Base-by-base conservation (phyloP, 2,113 vertebrate genomes). In the Seriola rivoliana region DNA sequence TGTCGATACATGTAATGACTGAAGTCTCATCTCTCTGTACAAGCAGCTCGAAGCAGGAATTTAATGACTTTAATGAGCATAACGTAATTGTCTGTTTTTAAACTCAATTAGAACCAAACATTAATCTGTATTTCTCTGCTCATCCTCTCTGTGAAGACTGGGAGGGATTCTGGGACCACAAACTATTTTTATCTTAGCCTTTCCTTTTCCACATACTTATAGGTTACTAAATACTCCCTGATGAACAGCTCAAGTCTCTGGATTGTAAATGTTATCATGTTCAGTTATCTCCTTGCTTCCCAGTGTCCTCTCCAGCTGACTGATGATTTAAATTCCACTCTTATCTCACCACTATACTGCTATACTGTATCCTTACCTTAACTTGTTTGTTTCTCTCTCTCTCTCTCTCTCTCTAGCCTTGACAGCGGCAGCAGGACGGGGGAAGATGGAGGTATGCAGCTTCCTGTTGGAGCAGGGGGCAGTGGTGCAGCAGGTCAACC, bases 361-460 rank as follows among this genome's bases (percentile, higher is more conserved):
- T 29, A 8, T 12, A 4, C 38, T 64, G 9, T 52, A 34, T 4
- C 10, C 46, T 60, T 17, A 75, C 58, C 21, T 12, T 58, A 58
- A 60, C 38, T 29, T 57, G 17, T 52, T 63, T 36, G 34, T 36
- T 34, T 80, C 19, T 38, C 34, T 23, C 42, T 10, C 48, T 90
- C 32, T 85, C 62, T 23, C 23, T 23, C 81, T 44, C 40, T 81
- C 79, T 87, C 12, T 44, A 99, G 98, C 97, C 38, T 93, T 99
- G 86, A 98, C 98, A 0, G 97, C 98, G 1, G 97, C 97, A 0
- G 96, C 97, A 0, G 98, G 97, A 70, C 92, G 98, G 76, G 98
- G 98, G 21, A 99, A 99, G 90, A 93, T 97, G 95, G 98, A 98
- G 0, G 96, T 98, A 2, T 99, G 97, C 4, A 82, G 93, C 59